phyloP scores from a whole-genome alignment of 2,888 invertebrate genomes.

The Rhorus exstirpatorius region DNA sequence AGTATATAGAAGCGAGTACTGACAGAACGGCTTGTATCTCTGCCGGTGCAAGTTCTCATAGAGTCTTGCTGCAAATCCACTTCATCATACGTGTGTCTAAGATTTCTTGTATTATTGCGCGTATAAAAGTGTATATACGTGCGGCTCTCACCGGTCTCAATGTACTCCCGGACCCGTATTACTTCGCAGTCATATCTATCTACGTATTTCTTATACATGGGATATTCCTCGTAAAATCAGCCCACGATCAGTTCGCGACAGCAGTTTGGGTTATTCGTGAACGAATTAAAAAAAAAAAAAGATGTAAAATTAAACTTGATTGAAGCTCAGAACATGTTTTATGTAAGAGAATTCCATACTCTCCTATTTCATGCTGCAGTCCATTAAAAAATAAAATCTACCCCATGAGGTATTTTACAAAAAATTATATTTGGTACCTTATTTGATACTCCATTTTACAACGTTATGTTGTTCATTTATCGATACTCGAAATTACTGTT shows the following conservation, averaged over 20 bases:
- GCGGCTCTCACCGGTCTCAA: constrained; percentile 41
- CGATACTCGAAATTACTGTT: not conserved
- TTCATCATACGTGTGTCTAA: constrained; percentile 66
- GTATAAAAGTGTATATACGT: constrained; percentile 46
- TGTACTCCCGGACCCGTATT: constrained; percentile 40
- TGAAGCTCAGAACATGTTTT: not conserved
- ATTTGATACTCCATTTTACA: not conserved
- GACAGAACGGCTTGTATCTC: constrained; percentile 62
- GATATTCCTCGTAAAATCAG: constrained; percentile 9
- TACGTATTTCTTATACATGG: constrained; percentile 9
- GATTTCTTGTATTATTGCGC: constrained; percentile 63
- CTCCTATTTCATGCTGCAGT: too few relatives aligned
- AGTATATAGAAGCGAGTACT: constrained; percentile 51
- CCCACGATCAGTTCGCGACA: not conserved
- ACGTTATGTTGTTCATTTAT: not conserved
- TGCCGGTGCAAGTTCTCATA: constrained; percentile 55
- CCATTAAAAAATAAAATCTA: not conserved
- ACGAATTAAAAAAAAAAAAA: constrained; percentile 1
- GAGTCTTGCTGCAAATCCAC: constrained; percentile 51
- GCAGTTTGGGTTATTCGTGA: not conserved
- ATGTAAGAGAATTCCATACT: not conserved
- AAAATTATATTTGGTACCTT: not conserved
- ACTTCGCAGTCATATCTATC: too few relatives aligned
- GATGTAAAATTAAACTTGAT: not conserved
- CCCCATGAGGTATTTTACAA: not conserved